Evolutionary conservation across 2,113 vertebrate genomes (phyloP).

Genomic region (Pachyramphus minor): DNA sequence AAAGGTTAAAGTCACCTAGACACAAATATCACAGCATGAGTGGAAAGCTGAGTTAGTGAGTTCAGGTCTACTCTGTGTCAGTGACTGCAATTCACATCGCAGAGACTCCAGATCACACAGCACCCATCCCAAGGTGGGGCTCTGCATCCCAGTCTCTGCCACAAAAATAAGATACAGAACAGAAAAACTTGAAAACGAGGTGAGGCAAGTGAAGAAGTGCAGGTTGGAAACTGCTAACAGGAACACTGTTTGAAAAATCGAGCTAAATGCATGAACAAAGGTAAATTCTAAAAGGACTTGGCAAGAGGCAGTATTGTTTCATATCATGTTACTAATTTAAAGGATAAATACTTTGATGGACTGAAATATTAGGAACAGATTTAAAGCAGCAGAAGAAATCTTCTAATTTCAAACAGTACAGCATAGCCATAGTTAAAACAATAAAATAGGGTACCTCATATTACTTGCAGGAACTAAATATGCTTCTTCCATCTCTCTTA

Average conservation of each 20-base stretch:
- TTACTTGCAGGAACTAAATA: not conserved
- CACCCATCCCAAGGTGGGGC: not conserved
- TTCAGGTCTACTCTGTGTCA: not conserved
- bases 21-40: not conserved
- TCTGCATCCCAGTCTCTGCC: not conserved
- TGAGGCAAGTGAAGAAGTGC: not conserved
- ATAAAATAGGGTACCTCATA: not conserved
- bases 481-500: not conserved
- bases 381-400: not conserved
- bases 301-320: not conserved
- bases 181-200: not conserved
- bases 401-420: not conserved
- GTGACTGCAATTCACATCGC: not conserved
- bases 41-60: not conserved
- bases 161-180: not conserved
- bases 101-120: not conserved
- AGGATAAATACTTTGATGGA: not conserved
- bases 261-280: not conserved
- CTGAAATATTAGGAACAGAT: not conserved
- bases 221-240: not conserved
- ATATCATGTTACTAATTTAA: not conserved
- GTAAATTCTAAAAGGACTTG: not conserved
- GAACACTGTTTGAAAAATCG: fast-evolving
- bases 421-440: not conserved
- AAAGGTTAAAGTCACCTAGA: slow-evolving; percentile 12